These are phyloP conservation scores for Dicrurus megarhynchus DNA, from an alignment of 2,113 vertebrate genomes.

Conservation along the genomic window DNA sequence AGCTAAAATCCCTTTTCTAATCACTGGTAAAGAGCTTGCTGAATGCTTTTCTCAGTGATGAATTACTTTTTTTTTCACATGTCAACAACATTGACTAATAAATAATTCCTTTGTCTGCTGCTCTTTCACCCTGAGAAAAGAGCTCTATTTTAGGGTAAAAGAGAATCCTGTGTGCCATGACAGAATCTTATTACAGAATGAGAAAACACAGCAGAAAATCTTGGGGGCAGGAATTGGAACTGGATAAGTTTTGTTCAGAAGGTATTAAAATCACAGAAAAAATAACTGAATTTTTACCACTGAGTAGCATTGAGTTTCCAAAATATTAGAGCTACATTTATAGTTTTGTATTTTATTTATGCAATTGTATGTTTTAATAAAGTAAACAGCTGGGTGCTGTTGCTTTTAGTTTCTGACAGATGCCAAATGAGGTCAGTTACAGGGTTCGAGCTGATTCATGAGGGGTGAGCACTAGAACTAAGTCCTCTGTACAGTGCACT, in stretches of 20 bases:
- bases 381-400: constrained; percentile 17
- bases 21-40: neutral
- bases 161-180: neutral
- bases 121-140: neutral
- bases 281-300: neutral
- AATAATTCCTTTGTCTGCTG: neutral
- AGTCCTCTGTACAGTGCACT: neutral
- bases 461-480: neutral
- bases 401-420: constrained; percentile 43
- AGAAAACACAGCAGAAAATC: neutral
- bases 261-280: neutral
- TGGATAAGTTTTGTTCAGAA: neutral
- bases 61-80: neutral
- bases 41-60: neutral
- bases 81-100: neutral
- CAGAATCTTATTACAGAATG: neutral
- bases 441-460: neutral
- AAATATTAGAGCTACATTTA: neutral
- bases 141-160: neutral
- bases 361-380: neutral
- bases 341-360: neutral
- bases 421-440: constrained; percentile 59
- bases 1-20: neutral
- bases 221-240: neutral
- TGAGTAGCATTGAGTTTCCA: neutral